A percentile compares a stretch with the other conserved stretches of the same genome.
Conservation (phyloP, 2,888 invertebrate genomes). For the Metalampra italica region DNA sequence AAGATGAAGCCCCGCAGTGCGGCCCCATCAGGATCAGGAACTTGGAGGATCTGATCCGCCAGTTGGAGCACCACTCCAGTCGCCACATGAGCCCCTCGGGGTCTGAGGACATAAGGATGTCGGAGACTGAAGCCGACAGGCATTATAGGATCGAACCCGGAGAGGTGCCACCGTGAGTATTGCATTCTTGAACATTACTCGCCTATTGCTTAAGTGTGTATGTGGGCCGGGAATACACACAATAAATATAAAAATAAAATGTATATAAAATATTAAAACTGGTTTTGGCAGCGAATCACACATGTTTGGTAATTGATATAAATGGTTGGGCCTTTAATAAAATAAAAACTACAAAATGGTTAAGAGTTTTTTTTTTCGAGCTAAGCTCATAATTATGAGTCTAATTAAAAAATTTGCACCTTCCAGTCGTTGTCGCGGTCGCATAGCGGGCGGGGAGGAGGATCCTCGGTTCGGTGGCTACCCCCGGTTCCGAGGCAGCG, state of each 20-base stretch:
- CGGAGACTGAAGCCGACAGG: constrained; percentile 93
- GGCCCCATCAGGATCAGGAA: constrained; percentile 94
- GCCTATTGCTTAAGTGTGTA: too few relatives aligned
- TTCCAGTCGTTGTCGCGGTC: constrained; percentile 74
- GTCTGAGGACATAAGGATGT: constrained; percentile 92
- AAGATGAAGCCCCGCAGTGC: constrained; percentile 86
- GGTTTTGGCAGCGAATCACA: too few relatives aligned
- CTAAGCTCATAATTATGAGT: too few relatives aligned
- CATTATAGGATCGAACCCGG: constrained; percentile 88
- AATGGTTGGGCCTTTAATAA: too few relatives aligned
- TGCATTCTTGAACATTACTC: background rate
- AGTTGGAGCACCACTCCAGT: constrained; percentile 91
- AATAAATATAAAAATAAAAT: too few relatives aligned
- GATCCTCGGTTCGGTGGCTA: constrained; percentile 86
- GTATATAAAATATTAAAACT: too few relatives aligned
- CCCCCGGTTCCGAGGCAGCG: constrained; percentile 80
- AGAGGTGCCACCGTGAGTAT: constrained; percentile 66
- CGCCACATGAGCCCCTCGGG: constrained; percentile 94
- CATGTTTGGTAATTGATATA: too few relatives aligned
- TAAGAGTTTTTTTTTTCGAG: too few relatives aligned
- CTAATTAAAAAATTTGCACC: too few relatives aligned
- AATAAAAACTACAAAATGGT: too few relatives aligned
- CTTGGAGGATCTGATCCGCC: constrained; percentile 93
- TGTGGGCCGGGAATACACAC: too few relatives aligned
- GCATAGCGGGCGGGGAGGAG: constrained; percentile 74